Evolutionary conservation across 1,140 invertebrate species (phyloP).

Genomic region (Subanguina moxae): DNA sequence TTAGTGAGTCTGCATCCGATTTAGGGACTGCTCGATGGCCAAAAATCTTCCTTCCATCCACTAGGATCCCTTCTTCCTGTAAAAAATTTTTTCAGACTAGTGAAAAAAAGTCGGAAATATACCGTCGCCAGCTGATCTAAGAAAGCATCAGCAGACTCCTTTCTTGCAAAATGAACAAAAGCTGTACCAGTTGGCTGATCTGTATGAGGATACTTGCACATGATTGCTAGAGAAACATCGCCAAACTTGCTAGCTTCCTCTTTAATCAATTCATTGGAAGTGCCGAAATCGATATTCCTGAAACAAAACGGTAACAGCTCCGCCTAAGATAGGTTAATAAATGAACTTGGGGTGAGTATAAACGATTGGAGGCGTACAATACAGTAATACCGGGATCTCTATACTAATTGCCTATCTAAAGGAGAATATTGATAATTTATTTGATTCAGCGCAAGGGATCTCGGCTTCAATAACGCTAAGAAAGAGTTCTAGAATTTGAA

Average conservation of each 20-base stretch:
- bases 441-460: too few relatives aligned
- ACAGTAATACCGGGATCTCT: too few relatives aligned
- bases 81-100: background rate
- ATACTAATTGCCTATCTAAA: too few relatives aligned
- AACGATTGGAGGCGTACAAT: too few relatives aligned
- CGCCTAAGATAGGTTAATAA: too few relatives aligned
- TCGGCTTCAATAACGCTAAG: too few relatives aligned
- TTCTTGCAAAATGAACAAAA: constrained; percentile 46
- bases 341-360: background rate
- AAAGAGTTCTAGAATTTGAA: too few relatives aligned
- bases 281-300: constrained; percentile 44
- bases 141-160: constrained; percentile 39
- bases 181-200: constrained; percentile 49
- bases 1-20: constrained; percentile 36
- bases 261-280: constrained; percentile 36
- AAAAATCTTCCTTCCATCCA: constrained; percentile 36
- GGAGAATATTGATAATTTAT: too few relatives aligned
- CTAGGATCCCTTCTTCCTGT: constrained; percentile 29
- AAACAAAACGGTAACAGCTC: too few relatives aligned
- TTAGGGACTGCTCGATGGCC: constrained; percentile 44
- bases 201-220: constrained; percentile 44
- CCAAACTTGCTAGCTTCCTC: constrained; percentile 43
- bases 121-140: constrained; percentile 34
- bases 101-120: background rate
- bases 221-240: constrained; percentile 44